These are phyloP conservation scores for Coelopa pilipes DNA, from an alignment of 2,888 invertebrate genomes.

Conservation along the genomic window DNA sequence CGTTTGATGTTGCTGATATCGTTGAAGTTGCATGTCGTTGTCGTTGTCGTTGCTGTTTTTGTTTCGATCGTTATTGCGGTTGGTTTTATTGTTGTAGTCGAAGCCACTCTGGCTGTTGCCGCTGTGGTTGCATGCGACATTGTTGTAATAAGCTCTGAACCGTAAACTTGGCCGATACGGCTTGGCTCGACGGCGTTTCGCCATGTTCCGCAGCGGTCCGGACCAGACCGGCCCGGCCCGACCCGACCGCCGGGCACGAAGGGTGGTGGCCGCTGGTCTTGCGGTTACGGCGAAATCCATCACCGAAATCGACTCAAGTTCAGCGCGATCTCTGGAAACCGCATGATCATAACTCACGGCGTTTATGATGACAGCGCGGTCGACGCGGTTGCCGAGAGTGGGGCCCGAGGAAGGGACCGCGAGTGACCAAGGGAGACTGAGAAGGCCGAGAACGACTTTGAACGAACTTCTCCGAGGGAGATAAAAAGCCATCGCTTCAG, in stretches of 20 bases:
- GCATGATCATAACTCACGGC: slow-evolving; percentile 42
- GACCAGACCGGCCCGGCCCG: too few species aligned
- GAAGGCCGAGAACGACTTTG: too few species aligned
- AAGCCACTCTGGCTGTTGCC: not conserved
- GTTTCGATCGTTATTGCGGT: not conserved
- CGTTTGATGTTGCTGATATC: too few species aligned
- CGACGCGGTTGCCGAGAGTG: too few species aligned
- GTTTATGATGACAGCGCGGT: slow-evolving; percentile 43
- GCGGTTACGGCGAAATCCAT: slow-evolving; percentile 28
- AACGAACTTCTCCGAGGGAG: not conserved
- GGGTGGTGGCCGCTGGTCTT: too few species aligned
- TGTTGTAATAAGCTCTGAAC: slow-evolving; percentile 37
- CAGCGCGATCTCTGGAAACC: slow-evolving; percentile 39
- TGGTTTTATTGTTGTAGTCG: not conserved
- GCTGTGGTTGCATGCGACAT: slow-evolving; percentile 12
- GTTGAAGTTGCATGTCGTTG: too few species aligned
- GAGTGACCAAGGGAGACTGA: too few species aligned
- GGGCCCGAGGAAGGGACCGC: too few species aligned
- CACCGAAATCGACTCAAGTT: slow-evolving; percentile 34
- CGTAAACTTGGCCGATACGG: slow-evolving; percentile 42
- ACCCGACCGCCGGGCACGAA: too few species aligned
- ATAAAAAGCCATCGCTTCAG: not conserved
- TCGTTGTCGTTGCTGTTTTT: too few species aligned
- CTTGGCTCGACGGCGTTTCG: not conserved
- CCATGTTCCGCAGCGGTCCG: too few species aligned